Conservation (phyloP, 1,140 invertebrate species). For the Metaphire vulgaris region DNA sequence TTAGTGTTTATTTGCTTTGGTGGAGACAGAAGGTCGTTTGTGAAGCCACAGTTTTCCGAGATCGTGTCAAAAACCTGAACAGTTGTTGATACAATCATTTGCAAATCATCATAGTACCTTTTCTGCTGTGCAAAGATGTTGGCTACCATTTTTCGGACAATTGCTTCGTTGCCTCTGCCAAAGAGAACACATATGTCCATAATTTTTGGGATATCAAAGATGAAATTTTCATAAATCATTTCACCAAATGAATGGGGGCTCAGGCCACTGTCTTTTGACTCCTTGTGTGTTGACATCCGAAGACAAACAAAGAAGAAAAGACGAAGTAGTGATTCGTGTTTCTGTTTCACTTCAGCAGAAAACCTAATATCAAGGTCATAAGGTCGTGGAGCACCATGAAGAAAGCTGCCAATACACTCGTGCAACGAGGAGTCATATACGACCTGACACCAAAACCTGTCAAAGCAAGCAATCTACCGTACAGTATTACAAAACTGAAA, state of each 20-base stretch:
- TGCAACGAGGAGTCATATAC: slow-evolving; percentile 63
- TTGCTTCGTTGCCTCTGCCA: slow-evolving; percentile 59
- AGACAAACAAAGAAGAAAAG: slow-evolving; percentile 64
- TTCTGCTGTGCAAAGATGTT: slow-evolving; percentile 65
- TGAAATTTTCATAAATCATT: slow-evolving; percentile 70
- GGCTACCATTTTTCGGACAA: slow-evolving; percentile 61
- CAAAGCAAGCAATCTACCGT: slow-evolving; percentile 32
- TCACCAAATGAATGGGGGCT: slow-evolving; percentile 60
- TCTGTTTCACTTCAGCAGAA: slow-evolving; percentile 48
- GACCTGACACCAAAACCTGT: slow-evolving; percentile 71
- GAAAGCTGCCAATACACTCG: slow-evolving; percentile 62
- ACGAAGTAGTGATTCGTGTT: slow-evolving; percentile 57
- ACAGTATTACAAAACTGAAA: not conserved
- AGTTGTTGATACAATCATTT: slow-evolving; percentile 53
- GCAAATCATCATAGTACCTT: slow-evolving; percentile 63
- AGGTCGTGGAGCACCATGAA: slow-evolving; percentile 66
- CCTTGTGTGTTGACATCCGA: slow-evolving; percentile 67
- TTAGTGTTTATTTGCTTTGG: not conserved
- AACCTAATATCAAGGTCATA: slow-evolving; percentile 57
- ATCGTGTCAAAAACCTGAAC: slow-evolving; percentile 39
- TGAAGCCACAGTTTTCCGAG: slow-evolving; percentile 2
- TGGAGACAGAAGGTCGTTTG: not conserved
- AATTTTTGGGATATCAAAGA: slow-evolving; percentile 73
- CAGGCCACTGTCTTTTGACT: slow-evolving; percentile 64
- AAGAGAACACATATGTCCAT: slow-evolving; percentile 70